Evolutionary conservation across 1,140 invertebrate genomes (phyloP), one percentile per base, ranked within the genome.

Genomic region (Zaprionus camerounensis): DNA sequence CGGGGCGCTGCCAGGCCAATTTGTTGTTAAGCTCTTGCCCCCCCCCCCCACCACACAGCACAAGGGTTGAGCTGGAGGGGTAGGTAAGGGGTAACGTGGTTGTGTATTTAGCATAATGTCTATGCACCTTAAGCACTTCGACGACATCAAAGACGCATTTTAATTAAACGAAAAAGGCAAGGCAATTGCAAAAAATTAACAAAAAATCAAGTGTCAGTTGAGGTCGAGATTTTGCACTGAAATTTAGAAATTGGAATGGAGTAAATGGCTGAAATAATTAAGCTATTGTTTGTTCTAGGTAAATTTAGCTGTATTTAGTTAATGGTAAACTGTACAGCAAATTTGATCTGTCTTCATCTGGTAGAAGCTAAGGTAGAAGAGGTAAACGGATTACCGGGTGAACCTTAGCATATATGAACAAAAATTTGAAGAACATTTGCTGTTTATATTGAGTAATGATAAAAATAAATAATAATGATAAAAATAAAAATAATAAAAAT

Each of bases 1-100:
- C 13, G 5, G 67, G 67, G 12, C 55, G n/a, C 36, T 66, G 59
- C 74, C 51, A 57, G 34, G 77, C 63, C 71, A 65, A 78, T 78
- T 76, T 55, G 67, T 41, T 53, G 71, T 57, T 49, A 38, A 70
- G 58, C 55, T 44, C 55, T n/a, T 76, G 41, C 22, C 11, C 31
- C 7, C 22, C 20, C 22, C 26, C 31, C 11, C 22, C 26, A 9
- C 11, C 26, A 53, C 41, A 44, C 1, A 38, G 38, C 41, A 12
- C 12, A 56, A 70, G 65, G 55, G 38, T 46, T 38, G 5, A 26
- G 26, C 53, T 5, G 15, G 11, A 22, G 51, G 24, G n/a, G n/a
- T 2, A 28, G 15, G 15, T 24, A 24, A 9, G 15, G 17, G 46
- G 5, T 11, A 12, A 22, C 0, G 51, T 17, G 53, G 13, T 13